Conservation (phyloP, 2,888 invertebrate genomes). For the Geophilus truncorum region DNA sequence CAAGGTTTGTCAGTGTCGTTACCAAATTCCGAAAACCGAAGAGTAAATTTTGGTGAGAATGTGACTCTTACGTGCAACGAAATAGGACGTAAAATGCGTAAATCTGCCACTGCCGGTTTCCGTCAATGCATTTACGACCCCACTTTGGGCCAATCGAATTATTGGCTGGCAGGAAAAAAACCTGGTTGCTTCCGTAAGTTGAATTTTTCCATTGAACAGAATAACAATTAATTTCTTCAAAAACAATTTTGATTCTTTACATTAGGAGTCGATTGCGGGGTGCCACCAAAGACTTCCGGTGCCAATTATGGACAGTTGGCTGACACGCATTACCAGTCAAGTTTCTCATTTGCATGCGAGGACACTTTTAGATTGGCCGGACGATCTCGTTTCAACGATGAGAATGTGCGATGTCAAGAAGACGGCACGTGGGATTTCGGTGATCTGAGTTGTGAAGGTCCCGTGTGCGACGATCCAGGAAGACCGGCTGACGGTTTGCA, state of each 20-base stretch:
- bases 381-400: constrained; percentile 84
- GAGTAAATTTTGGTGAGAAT: constrained; percentile 84
- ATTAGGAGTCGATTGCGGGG: constrained; percentile 75
- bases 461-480: constrained; percentile 93
- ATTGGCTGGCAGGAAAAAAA: constrained; percentile 61
- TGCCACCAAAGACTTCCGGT: constrained; percentile 84
- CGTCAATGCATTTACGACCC: constrained; percentile 96
- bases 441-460: constrained; percentile 90
- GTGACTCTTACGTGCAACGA: constrained; percentile 77
- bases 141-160: constrained; percentile 60
- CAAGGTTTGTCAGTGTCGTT: constrained; percentile 75
- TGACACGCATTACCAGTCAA: constrained; percentile 86
- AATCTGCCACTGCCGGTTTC: constrained; percentile 75
- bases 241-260: neutral
- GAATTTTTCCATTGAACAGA: neutral
- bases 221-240: neutral
- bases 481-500: constrained; percentile 88
- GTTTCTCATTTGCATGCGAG: constrained; percentile 86
- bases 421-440: constrained; percentile 98
- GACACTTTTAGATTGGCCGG: constrained; percentile 92
- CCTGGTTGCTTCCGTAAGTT: constrained; percentile 68
- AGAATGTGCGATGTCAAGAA: constrained; percentile 83
- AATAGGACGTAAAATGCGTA: constrained; percentile 69
- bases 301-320: constrained; percentile 84
- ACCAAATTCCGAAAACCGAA: constrained; percentile 72